Conservation (phyloP, 2,797 vertebrate species). For the Lepidocolaptes lacrymiger region DNA sequence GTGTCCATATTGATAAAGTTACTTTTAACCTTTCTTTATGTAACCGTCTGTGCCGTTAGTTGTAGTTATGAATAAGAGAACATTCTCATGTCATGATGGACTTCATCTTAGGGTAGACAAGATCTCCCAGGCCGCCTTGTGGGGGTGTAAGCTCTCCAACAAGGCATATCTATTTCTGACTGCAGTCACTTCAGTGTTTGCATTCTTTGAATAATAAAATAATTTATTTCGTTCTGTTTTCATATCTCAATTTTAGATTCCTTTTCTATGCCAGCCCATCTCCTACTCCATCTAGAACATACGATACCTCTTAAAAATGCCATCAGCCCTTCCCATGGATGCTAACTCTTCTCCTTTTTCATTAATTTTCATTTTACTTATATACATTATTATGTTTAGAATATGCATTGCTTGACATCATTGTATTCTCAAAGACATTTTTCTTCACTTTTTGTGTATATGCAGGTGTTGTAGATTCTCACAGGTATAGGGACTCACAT, state of each 20-base stretch:
- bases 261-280: not conserved
- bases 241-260: not conserved
- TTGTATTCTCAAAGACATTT: not conserved
- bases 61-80: not conserved
- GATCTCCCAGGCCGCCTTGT: not conserved
- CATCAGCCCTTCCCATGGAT: not conserved
- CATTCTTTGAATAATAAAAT: not conserved
- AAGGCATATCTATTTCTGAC: not conserved
- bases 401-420: not conserved
- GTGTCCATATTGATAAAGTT: not conserved
- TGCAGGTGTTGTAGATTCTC: not conserved
- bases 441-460: not conserved
- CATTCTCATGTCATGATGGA: not conserved
- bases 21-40: not conserved
- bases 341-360: not conserved
- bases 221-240: not conserved
- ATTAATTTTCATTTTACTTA: not conserved
- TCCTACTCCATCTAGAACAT: not conserved
- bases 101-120: not conserved
- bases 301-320: not conserved
- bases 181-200: not conserved
- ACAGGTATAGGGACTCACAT: not conserved
- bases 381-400: not conserved
- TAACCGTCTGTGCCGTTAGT: not conserved
- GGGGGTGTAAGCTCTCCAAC: not conserved